Percentiles rank a stretch among this genome's conserved stretches.
Evolutionary conservation across 2,797 vertebrate species (phyloP).

Genomic region (Eptatretus atami): DNA sequence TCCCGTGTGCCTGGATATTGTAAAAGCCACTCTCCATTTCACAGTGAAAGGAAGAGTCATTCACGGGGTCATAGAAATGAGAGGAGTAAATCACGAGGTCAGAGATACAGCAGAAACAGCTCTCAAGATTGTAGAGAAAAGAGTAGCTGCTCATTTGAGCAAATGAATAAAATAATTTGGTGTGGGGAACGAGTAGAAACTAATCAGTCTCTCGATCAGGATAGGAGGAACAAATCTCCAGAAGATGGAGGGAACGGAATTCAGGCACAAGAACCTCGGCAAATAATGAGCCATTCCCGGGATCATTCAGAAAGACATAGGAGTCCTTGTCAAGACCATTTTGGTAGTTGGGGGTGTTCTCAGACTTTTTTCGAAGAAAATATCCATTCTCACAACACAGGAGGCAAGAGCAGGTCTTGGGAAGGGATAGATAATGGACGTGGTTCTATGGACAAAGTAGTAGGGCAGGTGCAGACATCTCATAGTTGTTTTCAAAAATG

Average conservation of each 20-base stretch:
- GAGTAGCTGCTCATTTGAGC: not conserved
- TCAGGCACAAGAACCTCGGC: not conserved
- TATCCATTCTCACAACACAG: no score
- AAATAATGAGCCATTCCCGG: slow-evolving; percentile 3
- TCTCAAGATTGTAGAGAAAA: slow-evolving; percentile 1
- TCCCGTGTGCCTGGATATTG: not conserved
- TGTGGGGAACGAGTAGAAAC: not conserved
- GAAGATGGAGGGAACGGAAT: not conserved
- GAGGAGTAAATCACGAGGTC: not conserved
- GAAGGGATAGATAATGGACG: no score
- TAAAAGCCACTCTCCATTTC: no score
- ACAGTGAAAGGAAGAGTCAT: not conserved
- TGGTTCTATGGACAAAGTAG: no score
- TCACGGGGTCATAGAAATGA: not conserved
- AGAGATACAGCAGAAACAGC: not conserved
- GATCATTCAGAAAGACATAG: not conserved
- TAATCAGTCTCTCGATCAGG: not conserved
- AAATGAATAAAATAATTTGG: not conserved
- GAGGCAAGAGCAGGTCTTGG: no score
- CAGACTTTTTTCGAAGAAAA: no score
- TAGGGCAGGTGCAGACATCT: no score
- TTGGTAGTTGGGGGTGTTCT: no score
- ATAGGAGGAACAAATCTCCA: slow-evolving; percentile 1
- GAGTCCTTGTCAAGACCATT: no score
- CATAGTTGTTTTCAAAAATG: no score